Base-by-base conservation (phyloP, 2,113 vertebrate species). In the Halcyon senegalensis region DNA sequence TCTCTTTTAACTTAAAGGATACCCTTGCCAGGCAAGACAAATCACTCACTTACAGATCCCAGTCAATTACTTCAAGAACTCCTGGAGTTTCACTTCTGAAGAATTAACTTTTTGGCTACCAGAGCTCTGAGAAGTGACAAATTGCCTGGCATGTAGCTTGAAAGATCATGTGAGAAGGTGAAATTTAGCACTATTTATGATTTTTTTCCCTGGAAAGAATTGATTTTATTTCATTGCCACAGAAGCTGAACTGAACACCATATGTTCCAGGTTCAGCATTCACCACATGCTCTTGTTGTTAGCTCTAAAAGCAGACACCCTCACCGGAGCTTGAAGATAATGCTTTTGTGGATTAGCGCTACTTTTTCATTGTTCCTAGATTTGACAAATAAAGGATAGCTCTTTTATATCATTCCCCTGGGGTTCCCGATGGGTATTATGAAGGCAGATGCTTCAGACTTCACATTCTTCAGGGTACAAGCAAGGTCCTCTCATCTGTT, bases 91-190 rank as follows among this genome's bases (percentile, higher is more conserved):
- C 28, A 66, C 64, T 95, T 90, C 55, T 80, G 69, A 94, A 96
- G 56, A 96, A 97, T 96, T 95, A 94, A 97, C 95, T 95, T 97
- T 96, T 97, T 81, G 78, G 43, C 78, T 88, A 89, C 88, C 64
- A 70, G 81, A 85, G 56, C 51, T 96, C 86, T 96, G 76, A 96
- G 70, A 96, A 94, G 48, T 96, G 92, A 96, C 90, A 97, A 97
- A 97, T 93, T 84, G 30, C 73, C 59, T 55, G 74, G 25, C 53
- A 70, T 37, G 31, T 77, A 95, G 31, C 81, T 88, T 96, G 95
- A 97, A 96, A 87, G 76, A 94, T 93, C 87, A 75, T 79, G 51
- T 48, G 9, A 51, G 55, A 91, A 96, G 91, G 92, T 64, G 84
- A 96, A 96, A 97, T 93, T 91, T 95, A 94, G 69, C 3, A 4